Evolutionary conservation across 2,797 vertebrate genomes (phyloP), one percentile per base, ranked within the genome.

Genomic region (Tachyglossus aculeatus): DNA sequence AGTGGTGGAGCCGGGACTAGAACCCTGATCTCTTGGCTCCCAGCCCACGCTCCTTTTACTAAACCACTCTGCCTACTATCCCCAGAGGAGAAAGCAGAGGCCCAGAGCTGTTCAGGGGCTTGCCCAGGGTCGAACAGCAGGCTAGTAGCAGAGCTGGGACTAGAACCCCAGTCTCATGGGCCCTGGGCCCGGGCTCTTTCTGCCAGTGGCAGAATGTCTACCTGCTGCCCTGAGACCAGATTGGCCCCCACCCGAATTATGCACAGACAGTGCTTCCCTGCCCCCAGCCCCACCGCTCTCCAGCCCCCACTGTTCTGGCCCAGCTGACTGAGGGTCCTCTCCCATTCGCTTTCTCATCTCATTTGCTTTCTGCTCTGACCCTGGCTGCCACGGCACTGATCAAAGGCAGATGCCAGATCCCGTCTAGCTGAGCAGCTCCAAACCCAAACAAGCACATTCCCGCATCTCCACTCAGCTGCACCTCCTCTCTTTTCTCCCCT

Each of bases 301-400:
- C 32, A 73, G 67, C 45, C 73, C 51, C 53, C 62, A 50, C 48
- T 58, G 54, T 50, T 74, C 56, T 25, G 41, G 39, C 18, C 38
- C 57, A 57, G 55, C 50, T 56, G 16, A 76, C 69, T 80, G 78
- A 76, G 60, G 59, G 57, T 88, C 81, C 65, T 66, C 68, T 65
- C 44, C 81, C 65, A 67, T 68, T 67, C 44, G 71, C 71, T 85
- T 90, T 78, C 84, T 83, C 84, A 74, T 88, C 89, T 89, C 86
- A 87, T 92, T 91, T 89, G 72, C 82, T 91, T 91, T 91, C 84
- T 88, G 85, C 86, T 89, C 82, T 80, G 84, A 86, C 81, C 74
- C 53, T n/a, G 62, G 70, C 85, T 91, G 88, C 84, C 88, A 73
- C 60, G 77, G 58, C 76, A 77, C 69, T 89, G 89, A 92, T 90